Evolutionary conservation across 2,888 invertebrate genomes (phyloP).

Genomic region (Agrochola macilenta): DNA sequence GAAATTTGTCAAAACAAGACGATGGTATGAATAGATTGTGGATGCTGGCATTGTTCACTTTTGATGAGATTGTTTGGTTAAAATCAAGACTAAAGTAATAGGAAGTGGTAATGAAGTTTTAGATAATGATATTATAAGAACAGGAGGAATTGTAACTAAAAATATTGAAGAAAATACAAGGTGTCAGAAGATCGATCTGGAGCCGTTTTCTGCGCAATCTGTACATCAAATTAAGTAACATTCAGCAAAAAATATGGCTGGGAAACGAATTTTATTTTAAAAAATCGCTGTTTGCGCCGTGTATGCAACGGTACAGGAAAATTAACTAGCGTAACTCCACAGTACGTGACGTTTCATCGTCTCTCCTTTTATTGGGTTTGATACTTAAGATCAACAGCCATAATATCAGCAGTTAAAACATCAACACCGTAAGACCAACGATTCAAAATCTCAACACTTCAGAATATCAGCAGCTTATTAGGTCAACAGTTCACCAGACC

Average conservation of each 20-base stretch:
- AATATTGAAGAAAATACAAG: neutral
- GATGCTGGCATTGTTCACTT: constrained; percentile 66
- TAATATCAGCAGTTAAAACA: no score
- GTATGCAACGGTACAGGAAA: neutral
- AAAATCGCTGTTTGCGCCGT: neutral
- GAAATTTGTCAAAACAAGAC: constrained; percentile 82
- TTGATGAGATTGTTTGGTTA: constrained; percentile 57
- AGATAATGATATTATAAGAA: neutral
- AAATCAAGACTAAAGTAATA: constrained; percentile 4
- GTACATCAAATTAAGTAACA: neutral
- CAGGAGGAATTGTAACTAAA: neutral
- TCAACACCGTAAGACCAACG: no score
- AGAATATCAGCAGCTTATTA: no score
- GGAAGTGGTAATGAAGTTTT: neutral
- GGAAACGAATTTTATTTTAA: neutral
- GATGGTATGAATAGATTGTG: constrained; percentile 64
- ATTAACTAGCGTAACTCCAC: no score
- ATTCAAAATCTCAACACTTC: no score
- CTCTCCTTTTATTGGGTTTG: no score
- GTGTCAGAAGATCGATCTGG: neutral
- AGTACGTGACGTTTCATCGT: no score
- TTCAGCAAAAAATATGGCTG: neutral
- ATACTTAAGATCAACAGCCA: no score
- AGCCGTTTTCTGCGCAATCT: neutral
- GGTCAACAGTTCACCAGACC: no score